A percentile compares a stretch with the other conserved stretches of the same genome.
Conservation (phyloP, 1,140 invertebrate genomes). For the Aphelinus atriplicis region DNA sequence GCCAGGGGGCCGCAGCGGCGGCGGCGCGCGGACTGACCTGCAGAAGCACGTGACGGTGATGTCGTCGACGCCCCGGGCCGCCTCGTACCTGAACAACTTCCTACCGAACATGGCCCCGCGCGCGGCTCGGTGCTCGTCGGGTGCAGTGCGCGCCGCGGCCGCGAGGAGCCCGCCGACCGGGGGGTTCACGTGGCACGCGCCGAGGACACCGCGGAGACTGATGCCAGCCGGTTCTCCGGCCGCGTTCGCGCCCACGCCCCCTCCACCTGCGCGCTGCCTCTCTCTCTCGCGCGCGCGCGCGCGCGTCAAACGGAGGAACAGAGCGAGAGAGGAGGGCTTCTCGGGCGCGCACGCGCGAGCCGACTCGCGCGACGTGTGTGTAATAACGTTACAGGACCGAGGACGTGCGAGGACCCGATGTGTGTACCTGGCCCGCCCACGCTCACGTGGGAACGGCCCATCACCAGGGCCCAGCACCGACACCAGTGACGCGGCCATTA, state of each 20-base stretch:
- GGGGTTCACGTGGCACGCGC: slow-evolving; percentile 64
- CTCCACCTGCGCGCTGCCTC: neutral
- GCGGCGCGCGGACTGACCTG: slow-evolving; percentile 66
- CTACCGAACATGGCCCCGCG: slow-evolving; percentile 53
- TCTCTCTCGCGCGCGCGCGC: neutral
- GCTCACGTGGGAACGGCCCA: too few relatives aligned
- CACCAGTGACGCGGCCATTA: too few relatives aligned
- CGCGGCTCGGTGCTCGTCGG: neutral
- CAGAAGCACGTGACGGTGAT: slow-evolving; percentile 78
- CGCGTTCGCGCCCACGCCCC: slow-evolving; percentile 44
- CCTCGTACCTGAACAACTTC: slow-evolving; percentile 56
- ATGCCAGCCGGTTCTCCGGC: neutral
- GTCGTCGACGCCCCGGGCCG: slow-evolving; percentile 72
- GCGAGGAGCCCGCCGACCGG: slow-evolving; percentile 46
- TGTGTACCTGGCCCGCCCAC: too few relatives aligned
- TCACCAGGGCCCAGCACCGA: too few relatives aligned
- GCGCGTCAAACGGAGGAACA: neutral
- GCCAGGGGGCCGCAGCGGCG: neutral
- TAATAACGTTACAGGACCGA: too few relatives aligned
- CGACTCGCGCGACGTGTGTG: too few relatives aligned
- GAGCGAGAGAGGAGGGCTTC: too few relatives aligned
- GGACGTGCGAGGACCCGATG: too few relatives aligned
- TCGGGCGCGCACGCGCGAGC: too few relatives aligned
- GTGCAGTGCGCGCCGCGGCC: slow-evolving; percentile 44
- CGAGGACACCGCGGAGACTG: slow-evolving; percentile 47